A percentile compares a stretch with the other conserved stretches of the same genome.
Conservation (phyloP, 2,113 vertebrate genomes). For the Vulpes lagopus region DNA sequence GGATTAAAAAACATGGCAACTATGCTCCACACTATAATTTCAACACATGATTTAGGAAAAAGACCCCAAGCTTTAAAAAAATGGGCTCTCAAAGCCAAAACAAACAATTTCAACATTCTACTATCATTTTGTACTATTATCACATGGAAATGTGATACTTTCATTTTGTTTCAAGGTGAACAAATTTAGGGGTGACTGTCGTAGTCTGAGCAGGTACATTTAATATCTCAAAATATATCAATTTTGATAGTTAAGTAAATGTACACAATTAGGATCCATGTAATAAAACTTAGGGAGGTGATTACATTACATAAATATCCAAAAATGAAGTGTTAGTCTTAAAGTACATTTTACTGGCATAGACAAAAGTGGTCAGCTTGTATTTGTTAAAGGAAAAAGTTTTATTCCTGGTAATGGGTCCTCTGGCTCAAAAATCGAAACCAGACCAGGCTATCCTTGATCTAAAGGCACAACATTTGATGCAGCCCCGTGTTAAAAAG, state of each 20-base stretch:
- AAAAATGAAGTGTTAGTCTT: neutral
- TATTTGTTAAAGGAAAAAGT: neutral
- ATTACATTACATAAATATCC: neutral
- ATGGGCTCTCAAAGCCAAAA: neutral
- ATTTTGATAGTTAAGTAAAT: neutral
- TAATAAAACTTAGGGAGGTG: neutral
- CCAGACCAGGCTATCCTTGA: conserved; percentile 47
- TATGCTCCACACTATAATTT: neutral
- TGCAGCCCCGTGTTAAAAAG: neutral
- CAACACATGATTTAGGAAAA: neutral
- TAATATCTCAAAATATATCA: neutral
- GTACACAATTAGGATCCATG: neutral
- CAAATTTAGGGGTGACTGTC: neutral
- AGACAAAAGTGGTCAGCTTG: neutral
- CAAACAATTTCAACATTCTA: neutral
- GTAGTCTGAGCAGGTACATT: neutral
- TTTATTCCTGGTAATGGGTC: conserved; percentile 20
- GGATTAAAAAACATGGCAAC: neutral
- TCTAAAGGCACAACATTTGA: neutral
- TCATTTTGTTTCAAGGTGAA: conserved; percentile 42
- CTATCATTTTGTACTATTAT: too few relatives aligned
- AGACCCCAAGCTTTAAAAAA: neutral
- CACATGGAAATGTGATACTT: neutral
- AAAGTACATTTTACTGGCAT: conserved; percentile 21
- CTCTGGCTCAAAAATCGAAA: conserved; percentile 54